phyloP scores from a whole-genome alignment of 2,113 vertebrate genomes.

The Oryzias celebensis region DNA sequence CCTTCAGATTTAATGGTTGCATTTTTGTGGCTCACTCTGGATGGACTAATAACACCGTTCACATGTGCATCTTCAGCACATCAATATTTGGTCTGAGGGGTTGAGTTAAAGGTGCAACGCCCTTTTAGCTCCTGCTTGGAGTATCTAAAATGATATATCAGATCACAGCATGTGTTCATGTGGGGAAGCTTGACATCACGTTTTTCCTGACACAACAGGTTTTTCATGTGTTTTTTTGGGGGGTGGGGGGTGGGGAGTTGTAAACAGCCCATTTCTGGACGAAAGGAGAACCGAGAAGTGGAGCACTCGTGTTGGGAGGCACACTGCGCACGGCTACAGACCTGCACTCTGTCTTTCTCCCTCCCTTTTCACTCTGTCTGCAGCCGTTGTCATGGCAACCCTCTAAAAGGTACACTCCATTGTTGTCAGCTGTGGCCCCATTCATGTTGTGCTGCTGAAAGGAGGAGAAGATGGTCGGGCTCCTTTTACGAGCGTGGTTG shows the following conservation, averaged over 20 bases:
- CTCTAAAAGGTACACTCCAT: conserved; percentile 74
- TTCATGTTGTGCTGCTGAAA: conserved; percentile 55
- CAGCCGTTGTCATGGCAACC: conserved; percentile 72
- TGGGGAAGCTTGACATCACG: not conserved
- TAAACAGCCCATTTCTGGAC: not conserved
- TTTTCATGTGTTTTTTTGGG: too few relatives aligned
- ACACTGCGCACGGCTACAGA: conserved; percentile 65
- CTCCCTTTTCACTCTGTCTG: conserved; percentile 60
- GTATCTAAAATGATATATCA: conserved; percentile 40
- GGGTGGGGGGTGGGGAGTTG: too few relatives aligned
- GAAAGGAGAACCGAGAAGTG: conserved; percentile 37
- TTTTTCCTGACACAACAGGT: not conserved
- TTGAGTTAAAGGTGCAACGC: conserved; percentile 49
- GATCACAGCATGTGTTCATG: conserved; percentile 33
- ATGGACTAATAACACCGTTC: conserved; percentile 11
- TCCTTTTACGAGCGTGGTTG: conserved; percentile 24
- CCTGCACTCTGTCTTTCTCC: conserved; percentile 42
- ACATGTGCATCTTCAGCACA: conserved; percentile 19
- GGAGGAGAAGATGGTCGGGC: conserved; percentile 31
- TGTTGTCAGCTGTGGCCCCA: conserved; percentile 73
- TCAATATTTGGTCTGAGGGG: conserved; percentile 16
- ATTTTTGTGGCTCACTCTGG: conserved; percentile 26
- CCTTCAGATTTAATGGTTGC: too few relatives aligned
- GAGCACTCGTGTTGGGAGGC: conserved; percentile 51
- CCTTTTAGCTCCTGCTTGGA: conserved; percentile 44